Evolutionary conservation across 2,888 invertebrate genomes (phyloP).

Genomic region (Caenorhabditis sp.): DNA sequence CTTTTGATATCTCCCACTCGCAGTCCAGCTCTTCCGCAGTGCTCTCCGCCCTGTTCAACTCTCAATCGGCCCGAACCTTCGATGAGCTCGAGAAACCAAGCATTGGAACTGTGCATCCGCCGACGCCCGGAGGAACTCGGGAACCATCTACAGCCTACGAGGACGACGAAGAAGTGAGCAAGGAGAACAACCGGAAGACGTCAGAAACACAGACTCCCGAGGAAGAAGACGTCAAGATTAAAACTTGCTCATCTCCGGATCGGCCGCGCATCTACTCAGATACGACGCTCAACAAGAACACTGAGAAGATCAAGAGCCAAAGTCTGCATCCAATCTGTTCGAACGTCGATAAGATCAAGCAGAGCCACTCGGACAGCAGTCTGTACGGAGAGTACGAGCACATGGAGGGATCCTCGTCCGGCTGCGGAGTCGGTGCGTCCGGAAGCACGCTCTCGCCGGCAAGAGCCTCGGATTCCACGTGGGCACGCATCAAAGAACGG

Average conservation of each 20-base stretch:
- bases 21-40: constrained; percentile 45
- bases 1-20: constrained; percentile 31
- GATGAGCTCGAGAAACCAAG: constrained; percentile 45
- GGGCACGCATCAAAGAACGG: constrained; percentile 44
- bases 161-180: constrained; percentile 12
- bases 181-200: constrained; percentile 1
- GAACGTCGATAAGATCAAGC: constrained; percentile 60
- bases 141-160: constrained; percentile 58
- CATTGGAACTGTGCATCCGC: constrained; percentile 67
- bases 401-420: constrained; percentile 48
- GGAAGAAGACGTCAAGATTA: background rate
- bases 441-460: constrained; percentile 46
- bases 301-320: constrained; percentile 27
- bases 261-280: constrained; percentile 46
- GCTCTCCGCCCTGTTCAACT: constrained; percentile 27
- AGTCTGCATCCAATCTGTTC: constrained; percentile 43
- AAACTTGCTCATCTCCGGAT: constrained; percentile 16
- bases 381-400: constrained; percentile 62
- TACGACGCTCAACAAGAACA: constrained; percentile 32
- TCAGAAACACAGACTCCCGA: constrained; percentile 3
- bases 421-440: constrained; percentile 22
- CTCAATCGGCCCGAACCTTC: constrained; percentile 30
- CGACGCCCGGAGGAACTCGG: constrained; percentile 63
- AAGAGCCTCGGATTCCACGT: constrained; percentile 29
- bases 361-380: constrained; percentile 68